Conservation (phyloP, 2,113 vertebrate genomes). For the Recurvirostra avosetta region DNA sequence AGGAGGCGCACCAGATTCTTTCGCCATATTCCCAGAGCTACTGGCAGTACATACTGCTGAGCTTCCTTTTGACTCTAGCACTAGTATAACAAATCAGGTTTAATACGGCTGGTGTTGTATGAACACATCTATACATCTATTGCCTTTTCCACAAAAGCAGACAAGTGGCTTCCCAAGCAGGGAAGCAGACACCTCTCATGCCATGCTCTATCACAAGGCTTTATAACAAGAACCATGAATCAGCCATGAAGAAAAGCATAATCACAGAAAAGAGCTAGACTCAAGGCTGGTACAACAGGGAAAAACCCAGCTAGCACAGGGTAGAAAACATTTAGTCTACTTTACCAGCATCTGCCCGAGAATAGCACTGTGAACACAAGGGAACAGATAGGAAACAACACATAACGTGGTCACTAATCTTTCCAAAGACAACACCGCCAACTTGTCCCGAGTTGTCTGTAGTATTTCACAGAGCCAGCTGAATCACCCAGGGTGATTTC, state of each 20-base stretch:
- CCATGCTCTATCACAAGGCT: background rate
- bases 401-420: rapidly evolving
- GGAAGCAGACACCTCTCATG: too few species aligned
- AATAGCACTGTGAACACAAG: background rate
- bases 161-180: background rate
- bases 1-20: background rate
- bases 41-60: background rate
- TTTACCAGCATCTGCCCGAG: background rate
- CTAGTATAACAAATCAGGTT: background rate
- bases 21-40: background rate
- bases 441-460: background rate
- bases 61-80: background rate
- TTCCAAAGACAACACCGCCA: background rate
- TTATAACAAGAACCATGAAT: background rate
- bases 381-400: background rate
- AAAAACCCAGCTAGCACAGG: too few species aligned
- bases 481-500: background rate
- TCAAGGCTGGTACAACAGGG: background rate
- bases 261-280: background rate
- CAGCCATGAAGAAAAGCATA: background rate
- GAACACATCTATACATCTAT: background rate
- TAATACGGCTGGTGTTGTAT: background rate
- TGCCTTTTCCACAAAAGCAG: background rate
- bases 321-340: background rate
- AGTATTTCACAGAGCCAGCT: background rate